Base-by-base conservation (phyloP, 2,797 vertebrate species). In the Tangara arthus region DNA sequence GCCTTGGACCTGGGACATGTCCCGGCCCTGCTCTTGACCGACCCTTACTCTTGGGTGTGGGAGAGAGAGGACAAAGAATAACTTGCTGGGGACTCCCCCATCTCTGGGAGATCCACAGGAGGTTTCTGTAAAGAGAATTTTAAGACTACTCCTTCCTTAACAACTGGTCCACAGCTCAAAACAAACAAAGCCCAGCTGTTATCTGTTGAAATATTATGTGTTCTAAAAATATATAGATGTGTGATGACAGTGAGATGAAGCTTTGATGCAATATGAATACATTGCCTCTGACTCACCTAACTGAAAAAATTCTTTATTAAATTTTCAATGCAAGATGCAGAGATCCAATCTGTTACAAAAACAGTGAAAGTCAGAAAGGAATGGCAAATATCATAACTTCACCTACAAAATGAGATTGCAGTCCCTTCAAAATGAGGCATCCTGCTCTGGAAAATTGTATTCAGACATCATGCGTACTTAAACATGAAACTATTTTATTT, bases 31-130 rank as follows among this genome's bases (percentile, higher is more conserved):
- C 6, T 73, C 56, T 57, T 84, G 32, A 23, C n/a, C 80, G 30
- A 59, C 3, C 9, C 18, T 91, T 78, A 19, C 18, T 46, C 28
- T 56, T 41, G 56, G 32, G 7, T 41, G 2, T 10, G 2, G 8
- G 3, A 9, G 4, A 39, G 19, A 4, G 6, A 8, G 2, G 1
- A 50, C 9, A 30, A 3, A 68, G 30, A 70, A 18, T 0, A 9
- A 65, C 4, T 52, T 66, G 2, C 26, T 63, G 56, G 13, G 19
- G 7, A 22, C 21, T 23, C 5, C 5, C 2, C 3, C 21, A 26
- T 30, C 12, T 3, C 41, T 56, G 47, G 7, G 13, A 82, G 46
- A 73, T 10, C 12, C 50, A 41, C 35, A 69, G 35, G 19, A 72
- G 6, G 7, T 56, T 78, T 79, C 72, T 65, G 11, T 56, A n/a